These are phyloP conservation scores for Drosophila simulans DNA, from an alignment of 1,140 invertebrate species.

Conservation along the genomic window DNA sequence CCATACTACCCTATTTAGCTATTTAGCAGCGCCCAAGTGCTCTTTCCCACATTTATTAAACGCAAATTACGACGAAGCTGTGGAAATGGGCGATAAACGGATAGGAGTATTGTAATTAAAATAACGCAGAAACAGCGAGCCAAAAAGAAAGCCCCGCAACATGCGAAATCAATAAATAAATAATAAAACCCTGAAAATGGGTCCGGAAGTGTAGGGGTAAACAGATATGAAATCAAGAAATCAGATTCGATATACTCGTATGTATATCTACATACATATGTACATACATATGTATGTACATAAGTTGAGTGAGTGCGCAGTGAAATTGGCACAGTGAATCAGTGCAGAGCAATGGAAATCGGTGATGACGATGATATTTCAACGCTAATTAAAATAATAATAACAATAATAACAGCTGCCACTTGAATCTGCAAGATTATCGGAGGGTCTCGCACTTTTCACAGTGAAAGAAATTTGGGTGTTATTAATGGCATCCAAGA, in stretches of 20 bases:
- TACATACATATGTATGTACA: background rate
- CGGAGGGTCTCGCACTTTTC: conserved; percentile 1
- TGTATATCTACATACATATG: background rate
- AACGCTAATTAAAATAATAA: conserved; percentile 81
- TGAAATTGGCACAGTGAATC: conserved; percentile 48
- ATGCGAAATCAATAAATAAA: conserved; percentile 5
- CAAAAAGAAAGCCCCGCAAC: conserved; percentile 41
- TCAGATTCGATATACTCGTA: conserved; percentile 1
- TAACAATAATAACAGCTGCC: conserved; percentile 76
- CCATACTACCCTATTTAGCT: background rate
- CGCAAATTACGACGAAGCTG: conserved; percentile 48
- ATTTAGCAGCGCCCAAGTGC: background rate
- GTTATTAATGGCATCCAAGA: too few species aligned
- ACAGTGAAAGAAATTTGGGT: background rate
- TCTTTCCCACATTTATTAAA: conserved; percentile 76
- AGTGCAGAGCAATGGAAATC: conserved; percentile 10
- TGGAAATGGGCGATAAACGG: conserved; percentile 60
- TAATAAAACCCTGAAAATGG: conserved; percentile 4
- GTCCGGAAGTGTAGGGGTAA: conserved; percentile 41
- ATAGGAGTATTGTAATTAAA: conserved; percentile 40
- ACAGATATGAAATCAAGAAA: conserved; percentile 32
- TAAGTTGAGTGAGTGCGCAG: background rate
- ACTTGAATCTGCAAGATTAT: conserved; percentile 72
- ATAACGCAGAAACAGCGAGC: conserved; percentile 13
- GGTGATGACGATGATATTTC: conserved; percentile 62